phyloP scores from a whole-genome alignment of 2,113 vertebrate genomes.

The Dinomys branickii region DNA sequence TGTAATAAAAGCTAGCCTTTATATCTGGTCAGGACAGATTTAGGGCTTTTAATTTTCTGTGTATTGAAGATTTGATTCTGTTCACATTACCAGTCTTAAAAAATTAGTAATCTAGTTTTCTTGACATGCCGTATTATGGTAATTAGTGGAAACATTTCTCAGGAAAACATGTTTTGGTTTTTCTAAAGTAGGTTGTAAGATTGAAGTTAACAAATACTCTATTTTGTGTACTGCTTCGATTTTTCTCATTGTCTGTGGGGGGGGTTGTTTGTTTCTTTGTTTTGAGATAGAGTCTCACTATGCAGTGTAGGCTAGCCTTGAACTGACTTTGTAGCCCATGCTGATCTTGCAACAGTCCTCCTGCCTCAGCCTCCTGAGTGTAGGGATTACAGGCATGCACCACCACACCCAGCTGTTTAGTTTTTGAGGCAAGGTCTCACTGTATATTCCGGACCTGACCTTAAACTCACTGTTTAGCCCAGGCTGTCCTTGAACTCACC shows the following conservation, averaged over 20 bases:
- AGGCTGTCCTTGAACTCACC: too few species aligned
- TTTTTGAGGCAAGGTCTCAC: too few species aligned
- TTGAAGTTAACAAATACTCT: conserved; percentile 18
- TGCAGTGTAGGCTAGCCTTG: not conserved
- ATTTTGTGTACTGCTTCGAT: not conserved
- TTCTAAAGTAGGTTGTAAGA: not conserved
- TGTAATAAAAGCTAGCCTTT: conserved; percentile 20
- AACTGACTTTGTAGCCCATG: too few species aligned
- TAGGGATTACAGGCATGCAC: not conserved
- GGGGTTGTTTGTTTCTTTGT: too few species aligned
- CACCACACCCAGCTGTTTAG: too few species aligned
- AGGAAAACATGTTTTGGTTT: not conserved
- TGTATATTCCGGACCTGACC: too few species aligned
- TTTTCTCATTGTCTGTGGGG: not conserved
- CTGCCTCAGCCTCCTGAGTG: not conserved
- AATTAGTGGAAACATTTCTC: conserved; percentile 5
- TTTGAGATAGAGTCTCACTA: not conserved
- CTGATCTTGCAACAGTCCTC: too few species aligned
- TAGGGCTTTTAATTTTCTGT: not conserved
- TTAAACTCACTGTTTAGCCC: too few species aligned
- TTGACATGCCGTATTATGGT: not conserved
- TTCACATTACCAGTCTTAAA: not conserved
- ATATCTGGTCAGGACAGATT: not conserved
- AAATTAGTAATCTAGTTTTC: not conserved
- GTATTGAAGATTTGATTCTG: not conserved